Evolutionary conservation across 2,888 invertebrate species (phyloP), one percentile per base, ranked within the genome.

Genomic region (Temnothorax ravouxi): DNA sequence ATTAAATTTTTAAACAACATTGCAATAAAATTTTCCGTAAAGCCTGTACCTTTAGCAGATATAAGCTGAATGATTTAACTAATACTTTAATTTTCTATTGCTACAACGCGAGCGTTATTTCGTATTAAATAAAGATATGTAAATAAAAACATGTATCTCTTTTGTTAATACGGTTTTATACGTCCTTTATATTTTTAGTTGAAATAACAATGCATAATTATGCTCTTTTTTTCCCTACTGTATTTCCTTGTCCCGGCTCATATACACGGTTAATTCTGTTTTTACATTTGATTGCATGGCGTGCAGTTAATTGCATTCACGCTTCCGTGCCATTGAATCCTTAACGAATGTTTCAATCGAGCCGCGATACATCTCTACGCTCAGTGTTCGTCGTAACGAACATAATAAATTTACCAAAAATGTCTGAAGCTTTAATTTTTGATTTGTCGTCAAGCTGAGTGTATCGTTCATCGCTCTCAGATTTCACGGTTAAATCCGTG

Each of bases 341-440:
- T 80, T 89, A 84, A 89, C 83, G 89, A 89, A 88, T 76, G 89
- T 81, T 86, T 85, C 61, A 86, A 84, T 79, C 74, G 41, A 62
- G 69, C 64, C 41, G 47, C 62, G 74, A 64, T 77, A 56, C 62
- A 71, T 38, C 52, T 77, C 52, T 50, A 13, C 50, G 25, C 75
- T 41, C 77, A 41, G 77, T 34, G 41, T 61, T 18, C 18, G 25
- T 81, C 41, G 34, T 64, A 76, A 74, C 38, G 41, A 76, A 79
- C 61, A 52, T 77, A 61, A 77, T 77, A 15, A 77, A 52, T 81
- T 81, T 81, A 61, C 62, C 62, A 79, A 64, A 81, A 77, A 81
- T 81, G 50, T 72, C 38, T 44, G 69, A 21, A 72, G 81, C 66
- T 38, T 82, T 71, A 61, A 80, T 80, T 72, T 72, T 38, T 56